These are phyloP conservation scores for Percopsis omiscomaycus DNA, from an alignment of 2,797 vertebrate genomes.

Conservation along the genomic window DNA sequence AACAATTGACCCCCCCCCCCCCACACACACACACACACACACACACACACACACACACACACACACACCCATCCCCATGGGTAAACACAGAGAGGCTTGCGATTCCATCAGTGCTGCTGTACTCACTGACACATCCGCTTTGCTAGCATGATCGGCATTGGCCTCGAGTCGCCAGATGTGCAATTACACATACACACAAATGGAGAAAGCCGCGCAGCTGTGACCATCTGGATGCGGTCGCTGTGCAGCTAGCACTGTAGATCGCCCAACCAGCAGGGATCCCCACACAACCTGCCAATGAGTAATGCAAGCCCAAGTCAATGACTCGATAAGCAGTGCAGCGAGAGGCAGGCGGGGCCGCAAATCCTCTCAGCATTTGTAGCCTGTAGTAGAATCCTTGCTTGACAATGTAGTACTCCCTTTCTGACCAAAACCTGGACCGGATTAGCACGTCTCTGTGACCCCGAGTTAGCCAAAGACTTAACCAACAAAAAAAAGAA, in stretches of 20 bases:
- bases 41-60: neutral
- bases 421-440: no score
- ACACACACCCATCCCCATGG: slow-evolving; percentile 2
- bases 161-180: slow-evolving; percentile 10
- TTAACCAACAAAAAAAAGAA: no score
- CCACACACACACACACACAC: neutral
- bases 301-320: neutral
- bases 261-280: slow-evolving; percentile 4
- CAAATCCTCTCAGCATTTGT: no score
- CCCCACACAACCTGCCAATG: neutral
- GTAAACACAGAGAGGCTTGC: slow-evolving; percentile 14
- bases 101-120: slow-evolving; percentile 18
- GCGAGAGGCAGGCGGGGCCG: no score
- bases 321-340: no score
- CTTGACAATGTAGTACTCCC: no score
- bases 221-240: slow-evolving; percentile 22
- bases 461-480: no score
- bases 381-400: no score
- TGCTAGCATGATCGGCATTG: slow-evolving; percentile 1
- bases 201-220: slow-evolving; percentile 9
- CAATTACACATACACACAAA: slow-evolving; percentile 14
- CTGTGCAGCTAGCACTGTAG: slow-evolving; percentile 3
- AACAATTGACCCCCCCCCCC: neutral
- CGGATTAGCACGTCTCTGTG: no score
- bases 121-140: slow-evolving; percentile 18